phyloP scores from a whole-genome alignment of 2,113 vertebrate species.

The Lates calcarifer region DNA sequence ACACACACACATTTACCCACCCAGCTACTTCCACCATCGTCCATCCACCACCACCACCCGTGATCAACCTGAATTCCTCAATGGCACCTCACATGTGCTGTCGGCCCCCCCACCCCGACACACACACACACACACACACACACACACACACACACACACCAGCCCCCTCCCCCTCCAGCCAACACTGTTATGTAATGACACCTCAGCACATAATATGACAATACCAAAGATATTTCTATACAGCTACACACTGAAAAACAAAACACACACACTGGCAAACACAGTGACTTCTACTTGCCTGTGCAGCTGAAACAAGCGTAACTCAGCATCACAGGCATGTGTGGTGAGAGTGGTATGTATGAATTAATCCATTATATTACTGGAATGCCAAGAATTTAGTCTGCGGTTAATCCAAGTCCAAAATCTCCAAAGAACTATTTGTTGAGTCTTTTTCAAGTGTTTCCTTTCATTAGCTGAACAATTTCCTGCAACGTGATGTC shows the following conservation, averaged over 20 bases:
- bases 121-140: too few species aligned
- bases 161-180: constrained; percentile 22
- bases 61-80: constrained; percentile 39
- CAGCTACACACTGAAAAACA: constrained; percentile 41
- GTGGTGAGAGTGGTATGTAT: constrained; percentile 20
- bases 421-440: constrained; percentile 28
- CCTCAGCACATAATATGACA: constrained; percentile 66
- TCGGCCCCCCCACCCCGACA: constrained; percentile 22
- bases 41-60: neutral
- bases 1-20: constrained; percentile 18
- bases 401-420: constrained; percentile 14
- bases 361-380: constrained; percentile 57
- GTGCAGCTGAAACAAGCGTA: constrained; percentile 21
- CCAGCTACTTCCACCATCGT: neutral
- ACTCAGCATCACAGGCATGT: constrained; percentile 7
- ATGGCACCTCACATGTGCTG: constrained; percentile 56
- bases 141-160: too few species aligned
- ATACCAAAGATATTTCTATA: constrained; percentile 62
- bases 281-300: constrained; percentile 21
- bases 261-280: constrained; percentile 24
- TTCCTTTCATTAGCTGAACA: constrained; percentile 30
- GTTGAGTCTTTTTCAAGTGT: constrained; percentile 28
- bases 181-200: constrained; percentile 69
- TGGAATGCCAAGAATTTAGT: constrained; percentile 53
- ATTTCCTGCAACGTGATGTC: neutral